These are phyloP conservation scores for Heliothis peltigera DNA, from an alignment of 2,888 invertebrate species.

Conservation along the genomic window DNA sequence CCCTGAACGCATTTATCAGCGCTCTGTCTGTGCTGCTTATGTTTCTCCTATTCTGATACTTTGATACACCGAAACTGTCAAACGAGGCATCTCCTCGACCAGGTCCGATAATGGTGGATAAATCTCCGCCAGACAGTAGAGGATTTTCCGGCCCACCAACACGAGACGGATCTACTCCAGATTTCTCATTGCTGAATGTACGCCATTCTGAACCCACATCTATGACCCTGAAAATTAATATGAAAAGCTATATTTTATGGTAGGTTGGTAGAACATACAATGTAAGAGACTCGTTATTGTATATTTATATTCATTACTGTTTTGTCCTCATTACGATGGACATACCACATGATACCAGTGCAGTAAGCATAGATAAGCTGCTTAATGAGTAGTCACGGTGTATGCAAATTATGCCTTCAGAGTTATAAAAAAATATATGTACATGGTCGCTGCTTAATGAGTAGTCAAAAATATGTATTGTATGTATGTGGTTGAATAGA, in stretches of 20 bases:
- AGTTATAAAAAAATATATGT: too few relatives aligned
- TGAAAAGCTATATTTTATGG: too few relatives aligned
- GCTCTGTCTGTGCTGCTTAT: constrained; percentile 98
- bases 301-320: constrained; percentile 2
- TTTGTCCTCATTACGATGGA: constrained; percentile 14
- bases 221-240: constrained; percentile 93
- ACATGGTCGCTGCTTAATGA: too few relatives aligned
- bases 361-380: constrained; percentile 35
- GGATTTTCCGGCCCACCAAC: constrained; percentile 99
- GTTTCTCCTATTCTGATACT: constrained; percentile 93
- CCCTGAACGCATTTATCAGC: constrained; percentile 98
- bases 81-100: constrained; percentile 95
- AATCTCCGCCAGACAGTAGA: constrained; percentile 97
- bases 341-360: constrained; percentile 1
- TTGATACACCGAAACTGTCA: constrained; percentile 95
- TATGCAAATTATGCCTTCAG: constrained; percentile 1
- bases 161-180: constrained; percentile 99
- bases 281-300: not conserved
- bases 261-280: not conserved
- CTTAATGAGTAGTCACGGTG: constrained; percentile 5
- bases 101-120: constrained; percentile 98
- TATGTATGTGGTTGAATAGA: too few relatives aligned
- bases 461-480: too few relatives aligned
- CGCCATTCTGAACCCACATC: constrained; percentile 99
- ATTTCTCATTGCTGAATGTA: constrained; percentile 99